Evolutionary conservation across 2,888 invertebrate genomes (phyloP).

Genomic region (Deilephila porcellus): DNA sequence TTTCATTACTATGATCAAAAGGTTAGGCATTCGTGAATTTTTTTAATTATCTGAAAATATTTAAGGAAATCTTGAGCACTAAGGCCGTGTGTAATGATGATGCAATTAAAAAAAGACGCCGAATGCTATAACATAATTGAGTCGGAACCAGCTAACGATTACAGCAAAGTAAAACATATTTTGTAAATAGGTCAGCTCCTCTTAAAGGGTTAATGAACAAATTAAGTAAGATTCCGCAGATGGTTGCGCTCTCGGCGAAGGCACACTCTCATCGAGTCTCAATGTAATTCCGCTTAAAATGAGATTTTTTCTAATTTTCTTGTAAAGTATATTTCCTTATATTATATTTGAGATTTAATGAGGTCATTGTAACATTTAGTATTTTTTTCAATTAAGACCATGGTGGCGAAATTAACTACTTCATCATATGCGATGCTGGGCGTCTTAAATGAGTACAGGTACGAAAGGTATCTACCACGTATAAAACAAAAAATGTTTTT

Average conservation of each 20-base stretch:
- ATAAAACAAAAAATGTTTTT: too few species aligned
- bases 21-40: too few species aligned
- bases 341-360: not conserved
- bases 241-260: constrained; percentile 37
- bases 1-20: too few species aligned
- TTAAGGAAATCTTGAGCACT: not conserved
- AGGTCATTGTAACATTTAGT: not conserved
- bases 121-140: not conserved
- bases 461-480: too few species aligned
- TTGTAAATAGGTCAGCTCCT: constrained; percentile 40
- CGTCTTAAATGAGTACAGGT: too few species aligned
- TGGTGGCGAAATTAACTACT: too few species aligned
- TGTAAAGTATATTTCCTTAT: not conserved
- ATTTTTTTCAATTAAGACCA: not conserved
- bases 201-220: constrained; percentile 53
- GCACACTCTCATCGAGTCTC: constrained; percentile 33
- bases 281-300: constrained; percentile 42
- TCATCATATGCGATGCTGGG: too few species aligned
- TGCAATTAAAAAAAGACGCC: not conserved
- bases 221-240: constrained; percentile 47
- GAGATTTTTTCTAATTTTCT: constrained; percentile 33
- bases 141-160: not conserved
- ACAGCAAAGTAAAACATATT: constrained; percentile 33
- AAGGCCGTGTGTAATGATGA: not conserved
- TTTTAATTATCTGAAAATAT: too few species aligned